phyloP scores from a whole-genome alignment of 2,888 invertebrate species.

The Orthosia gothica region DNA sequence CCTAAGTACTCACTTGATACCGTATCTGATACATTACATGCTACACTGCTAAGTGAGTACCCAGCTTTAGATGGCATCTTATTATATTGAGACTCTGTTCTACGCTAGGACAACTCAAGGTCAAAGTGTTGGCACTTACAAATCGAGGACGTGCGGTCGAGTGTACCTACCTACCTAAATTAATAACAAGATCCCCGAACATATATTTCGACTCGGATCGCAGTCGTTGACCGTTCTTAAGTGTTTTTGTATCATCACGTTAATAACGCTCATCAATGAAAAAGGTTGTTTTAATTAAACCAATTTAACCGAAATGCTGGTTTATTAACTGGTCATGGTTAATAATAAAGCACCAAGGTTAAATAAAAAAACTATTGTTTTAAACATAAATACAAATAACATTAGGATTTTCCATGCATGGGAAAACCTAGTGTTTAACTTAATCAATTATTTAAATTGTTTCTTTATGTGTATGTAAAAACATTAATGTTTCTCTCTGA shows the following conservation, averaged over 20 bases:
- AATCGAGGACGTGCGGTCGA: too few relatives aligned
- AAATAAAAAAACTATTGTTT: conserved; percentile 1
- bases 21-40: too few relatives aligned
- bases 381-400: neutral
- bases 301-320: conserved; percentile 18
- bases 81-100: too few relatives aligned
- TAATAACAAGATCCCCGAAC: neutral
- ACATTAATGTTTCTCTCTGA: too few relatives aligned
- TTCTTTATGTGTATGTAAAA: too few relatives aligned
- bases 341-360: conserved; percentile 25
- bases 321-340: conserved; percentile 13
- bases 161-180: neutral
- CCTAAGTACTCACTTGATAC: too few relatives aligned
- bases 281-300: conserved; percentile 36
- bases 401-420: neutral
- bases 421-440: neutral
- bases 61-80: too few relatives aligned
- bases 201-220: neutral
- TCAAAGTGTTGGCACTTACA: too few relatives aligned
- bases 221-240: neutral
- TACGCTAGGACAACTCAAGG: too few relatives aligned
- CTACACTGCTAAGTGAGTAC: too few relatives aligned
- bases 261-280: conserved; percentile 18
- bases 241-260: conserved; percentile 8
- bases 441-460: too few relatives aligned